Percentiles rank a stretch among this genome's conserved stretches.
Evolutionary conservation across 2,797 vertebrate genomes (phyloP).

Genomic region (Centroberyx gerrardi): DNA sequence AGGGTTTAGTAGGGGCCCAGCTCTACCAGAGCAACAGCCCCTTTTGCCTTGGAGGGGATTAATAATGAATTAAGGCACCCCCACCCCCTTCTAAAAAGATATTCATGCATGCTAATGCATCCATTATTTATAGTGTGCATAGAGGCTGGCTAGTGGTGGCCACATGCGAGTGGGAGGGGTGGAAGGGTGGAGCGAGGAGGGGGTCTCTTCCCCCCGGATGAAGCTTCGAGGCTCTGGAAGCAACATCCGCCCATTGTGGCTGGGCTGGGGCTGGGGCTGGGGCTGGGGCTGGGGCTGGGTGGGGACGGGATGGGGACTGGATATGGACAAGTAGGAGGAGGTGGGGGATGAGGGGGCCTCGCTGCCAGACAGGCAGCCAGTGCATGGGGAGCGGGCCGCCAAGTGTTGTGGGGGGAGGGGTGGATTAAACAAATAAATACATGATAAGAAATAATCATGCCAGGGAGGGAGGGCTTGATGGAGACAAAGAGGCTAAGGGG

Average conservation of each 20-base stretch:
- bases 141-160: slow-evolving; percentile 77
- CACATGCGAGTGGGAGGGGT: slow-evolving; percentile 81
- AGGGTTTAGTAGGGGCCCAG: slow-evolving; percentile 73
- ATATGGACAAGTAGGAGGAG: slow-evolving; percentile 72
- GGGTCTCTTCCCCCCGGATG: slow-evolving; percentile 71
- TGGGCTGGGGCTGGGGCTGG: slow-evolving; percentile 71
- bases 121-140: slow-evolving; percentile 88
- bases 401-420: slow-evolving; percentile 83
- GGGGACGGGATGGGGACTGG: slow-evolving; percentile 72
- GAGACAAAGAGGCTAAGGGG: slow-evolving; percentile 87
- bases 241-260: slow-evolving; percentile 82
- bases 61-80: slow-evolving; percentile 88
- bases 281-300: slow-evolving; percentile 69
- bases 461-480: slow-evolving; percentile 76
- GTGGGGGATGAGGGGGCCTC: slow-evolving; percentile 55
- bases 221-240: slow-evolving; percentile 75
- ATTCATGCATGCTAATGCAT: slow-evolving; percentile 89
- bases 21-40: slow-evolving; percentile 67
- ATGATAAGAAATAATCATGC: slow-evolving; percentile 89
- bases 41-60: slow-evolving; percentile 86
- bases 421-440: slow-evolving; percentile 91
- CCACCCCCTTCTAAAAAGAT: slow-evolving; percentile 81
- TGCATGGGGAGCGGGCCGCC: slow-evolving; percentile 76
- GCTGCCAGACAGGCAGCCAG: slow-evolving; percentile 84
- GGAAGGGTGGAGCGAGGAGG: slow-evolving; percentile 67